Conservation (phyloP, 2,888 invertebrate genomes). For the Heliconius erato region DNA sequence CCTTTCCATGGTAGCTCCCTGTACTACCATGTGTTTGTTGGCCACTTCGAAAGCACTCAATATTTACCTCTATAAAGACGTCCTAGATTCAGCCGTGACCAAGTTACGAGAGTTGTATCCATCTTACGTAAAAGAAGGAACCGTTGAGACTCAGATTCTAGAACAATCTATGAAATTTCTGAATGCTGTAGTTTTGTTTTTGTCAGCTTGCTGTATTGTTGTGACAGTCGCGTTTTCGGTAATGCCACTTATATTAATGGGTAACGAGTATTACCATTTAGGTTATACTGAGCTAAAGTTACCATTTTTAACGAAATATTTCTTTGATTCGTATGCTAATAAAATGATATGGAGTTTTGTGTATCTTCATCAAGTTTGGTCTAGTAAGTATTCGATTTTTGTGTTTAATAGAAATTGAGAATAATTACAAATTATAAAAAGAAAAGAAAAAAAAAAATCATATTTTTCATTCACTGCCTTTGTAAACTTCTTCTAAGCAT, state of each 20-base stretch:
- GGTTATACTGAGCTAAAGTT: constrained; percentile 60
- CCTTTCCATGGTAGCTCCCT: constrained; percentile 65
- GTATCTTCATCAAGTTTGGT: constrained; percentile 69
- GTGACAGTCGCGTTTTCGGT: constrained; percentile 63
- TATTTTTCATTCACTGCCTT: no score
- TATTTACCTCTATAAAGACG: constrained; percentile 60
- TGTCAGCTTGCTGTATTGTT: constrained; percentile 53
- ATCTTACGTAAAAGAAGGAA: constrained; percentile 45
- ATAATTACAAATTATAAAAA: neutral
- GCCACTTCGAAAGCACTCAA: constrained; percentile 62
- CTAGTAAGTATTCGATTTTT: constrained; percentile 59
- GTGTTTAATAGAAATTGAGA: neutral
- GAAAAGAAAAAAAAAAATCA: neutral
- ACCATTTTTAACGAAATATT: constrained; percentile 68
- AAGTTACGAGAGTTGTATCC: constrained; percentile 66
- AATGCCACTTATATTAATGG: constrained; percentile 62
- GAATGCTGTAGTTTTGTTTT: constrained; percentile 56
- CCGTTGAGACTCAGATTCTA: constrained; percentile 55
- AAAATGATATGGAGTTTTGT: constrained; percentile 63
- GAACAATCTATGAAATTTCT: constrained; percentile 59
- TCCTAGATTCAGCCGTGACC: constrained; percentile 56
- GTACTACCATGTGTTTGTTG: constrained; percentile 64
- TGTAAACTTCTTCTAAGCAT: no score
- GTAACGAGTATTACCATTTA: constrained; percentile 57
- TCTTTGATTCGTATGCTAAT: constrained; percentile 63